phyloP scores from a whole-genome alignment of 2,888 invertebrate genomes.

The Ptychoptera contaminata region DNA sequence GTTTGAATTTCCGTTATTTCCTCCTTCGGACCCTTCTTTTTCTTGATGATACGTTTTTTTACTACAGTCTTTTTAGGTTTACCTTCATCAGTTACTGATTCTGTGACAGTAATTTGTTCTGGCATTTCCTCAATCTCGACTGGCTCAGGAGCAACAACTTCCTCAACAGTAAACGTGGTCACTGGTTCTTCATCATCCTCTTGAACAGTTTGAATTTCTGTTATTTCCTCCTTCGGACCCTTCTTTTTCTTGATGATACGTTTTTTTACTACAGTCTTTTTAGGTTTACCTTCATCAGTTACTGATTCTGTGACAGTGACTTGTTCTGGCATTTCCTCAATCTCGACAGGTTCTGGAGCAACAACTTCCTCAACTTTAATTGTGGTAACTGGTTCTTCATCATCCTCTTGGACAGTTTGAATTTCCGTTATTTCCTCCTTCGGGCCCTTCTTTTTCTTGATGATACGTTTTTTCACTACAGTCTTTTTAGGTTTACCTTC shows the following conservation, averaged over 20 bases:
- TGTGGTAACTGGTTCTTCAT: conserved; percentile 18
- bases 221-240: conserved; percentile 24
- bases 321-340: conserved; percentile 4
- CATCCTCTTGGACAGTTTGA: conserved; percentile 26
- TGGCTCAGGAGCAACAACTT: too few species aligned
- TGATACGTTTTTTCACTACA: conserved; percentile 19
- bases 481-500: conserved; percentile 17
- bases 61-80: conserved; percentile 17
- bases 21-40: too few species aligned
- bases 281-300: conserved; percentile 17
- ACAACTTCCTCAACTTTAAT: conserved; percentile 18
- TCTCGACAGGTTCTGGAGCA: conserved; percentile 11
- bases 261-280: conserved; percentile 16
- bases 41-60: conserved; percentile 15
- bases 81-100: too few species aligned
- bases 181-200: conserved; percentile 26
- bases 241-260: conserved; percentile 22
- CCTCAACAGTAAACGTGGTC: conserved; percentile 18
- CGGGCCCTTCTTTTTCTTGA: conserved; percentile 22
- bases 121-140: too few species aligned
- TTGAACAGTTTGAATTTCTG: conserved; percentile 25
- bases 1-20: too few species aligned
- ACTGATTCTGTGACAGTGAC: conserved; percentile 14
- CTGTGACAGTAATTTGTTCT: too few species aligned
- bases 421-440: conserved; percentile 28